Evolutionary conservation across 2,797 vertebrate genomes (phyloP).

Genomic region (Neoniphon sammara): DNA sequence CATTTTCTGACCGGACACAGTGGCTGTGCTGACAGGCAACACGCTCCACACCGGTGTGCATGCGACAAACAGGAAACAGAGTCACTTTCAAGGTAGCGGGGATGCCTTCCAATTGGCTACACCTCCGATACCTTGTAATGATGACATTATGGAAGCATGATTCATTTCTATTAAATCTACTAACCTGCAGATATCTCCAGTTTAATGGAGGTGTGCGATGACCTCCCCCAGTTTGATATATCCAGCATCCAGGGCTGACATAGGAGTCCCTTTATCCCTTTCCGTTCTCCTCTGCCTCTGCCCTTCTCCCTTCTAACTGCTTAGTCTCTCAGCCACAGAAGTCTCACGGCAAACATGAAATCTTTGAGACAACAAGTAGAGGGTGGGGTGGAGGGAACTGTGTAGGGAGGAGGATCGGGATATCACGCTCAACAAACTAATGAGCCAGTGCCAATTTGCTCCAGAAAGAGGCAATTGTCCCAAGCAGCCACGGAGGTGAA

Average conservation of each 20-base stretch:
- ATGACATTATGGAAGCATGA: background rate
- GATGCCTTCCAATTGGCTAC: background rate
- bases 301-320: conserved; percentile 62
- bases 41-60: background rate
- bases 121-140: background rate
- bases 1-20: background rate
- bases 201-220: conserved; percentile 17
- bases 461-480: conserved; percentile 51
- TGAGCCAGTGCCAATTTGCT: conserved; percentile 65
- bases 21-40: background rate
- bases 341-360: conserved; percentile 69
- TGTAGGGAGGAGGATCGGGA: conserved; percentile 47
- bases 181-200: conserved; percentile 64
- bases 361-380: conserved; percentile 44
- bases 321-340: conserved; percentile 53
- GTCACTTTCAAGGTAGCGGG: background rate
- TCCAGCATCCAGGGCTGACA: conserved; percentile 62
- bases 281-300: conserved; percentile 36
- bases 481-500: conserved; percentile 45
- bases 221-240: conserved; percentile 41
- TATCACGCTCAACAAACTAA: conserved; percentile 75
- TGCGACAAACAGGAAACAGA: conserved; percentile 14
- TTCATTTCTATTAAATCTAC: conserved; percentile 21
- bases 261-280: conserved; percentile 42
- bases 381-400: conserved; percentile 36